Base-by-base conservation (phyloP, 1,140 invertebrate genomes). In the Drosophila carrolli region DNA sequence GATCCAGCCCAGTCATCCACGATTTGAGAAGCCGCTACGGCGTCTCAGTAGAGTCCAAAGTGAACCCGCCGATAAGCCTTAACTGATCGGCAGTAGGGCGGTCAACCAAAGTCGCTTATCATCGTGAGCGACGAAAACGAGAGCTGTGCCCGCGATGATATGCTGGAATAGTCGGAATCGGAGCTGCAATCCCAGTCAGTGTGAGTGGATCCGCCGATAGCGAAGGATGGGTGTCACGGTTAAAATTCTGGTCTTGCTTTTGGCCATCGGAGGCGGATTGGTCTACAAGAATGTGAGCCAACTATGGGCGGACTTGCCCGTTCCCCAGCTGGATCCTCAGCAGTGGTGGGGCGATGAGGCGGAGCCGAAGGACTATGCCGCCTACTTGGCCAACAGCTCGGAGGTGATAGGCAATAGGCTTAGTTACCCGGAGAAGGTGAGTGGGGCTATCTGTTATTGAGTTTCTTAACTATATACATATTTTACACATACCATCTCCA, bases 331-430 rank as follows among this genome's bases (percentile, higher is more conserved):
- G 37, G 65, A 85, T 10, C 11, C 54, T 0, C 59, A 91, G 41
- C 63, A 91, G 70, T 92, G 90, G 88, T 92, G 91, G 91, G 90
- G 91, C 29, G 91, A 92, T 59, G 90, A 68, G 23, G 88, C 74
- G 1, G 43, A 72, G 11, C 91, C 91, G 1, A 71, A 61, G 54
- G 88, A 92, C 6, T 91, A 91, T 37, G 74, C 55, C 0, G 86
- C 81, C 19, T 91, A 91, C 78, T 35, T 91, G 58, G 68, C 57
- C 27, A 92, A 92, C 47, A 73, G 8, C 1, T 91, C 91, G 0
- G 78, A 90, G 11, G 51, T 91, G 6, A 47, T 91, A 3, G 51
- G 67, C 56, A 91, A 91, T 66, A 72, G 58, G 10, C 56, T 91
- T 0, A 27, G 37, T 7, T 91, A 88, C 51, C 72, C 90, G 3